These are phyloP conservation scores for Pica pica DNA, from an alignment of 2,113 vertebrate species.

Conservation along the genomic window DNA sequence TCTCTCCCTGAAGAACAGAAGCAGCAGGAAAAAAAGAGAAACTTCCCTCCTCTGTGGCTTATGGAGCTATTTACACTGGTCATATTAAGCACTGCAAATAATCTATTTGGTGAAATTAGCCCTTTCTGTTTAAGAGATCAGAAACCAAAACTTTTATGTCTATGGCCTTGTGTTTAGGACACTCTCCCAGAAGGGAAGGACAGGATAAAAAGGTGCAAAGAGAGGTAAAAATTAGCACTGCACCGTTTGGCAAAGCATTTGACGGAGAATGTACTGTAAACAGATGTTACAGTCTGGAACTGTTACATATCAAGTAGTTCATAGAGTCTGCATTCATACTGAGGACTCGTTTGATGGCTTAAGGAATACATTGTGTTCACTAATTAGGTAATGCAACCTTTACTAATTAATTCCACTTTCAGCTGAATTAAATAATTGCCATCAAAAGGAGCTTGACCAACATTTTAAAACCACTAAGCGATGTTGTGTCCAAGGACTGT, in stretches of 20 bases:
- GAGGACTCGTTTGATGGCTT: background rate
- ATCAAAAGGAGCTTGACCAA: background rate
- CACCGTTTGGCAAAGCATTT: background rate
- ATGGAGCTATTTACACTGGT: background rate
- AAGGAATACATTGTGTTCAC: background rate
- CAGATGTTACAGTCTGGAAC: background rate
- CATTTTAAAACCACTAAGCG: background rate
- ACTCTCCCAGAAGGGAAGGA: background rate
- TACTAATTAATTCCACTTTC: background rate
- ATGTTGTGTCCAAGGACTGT: background rate
- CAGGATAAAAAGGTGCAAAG: background rate
- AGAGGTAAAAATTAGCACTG: background rate
- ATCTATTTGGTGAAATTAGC: slow-evolving; percentile 13
- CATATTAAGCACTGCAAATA: background rate
- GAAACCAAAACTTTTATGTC: background rate
- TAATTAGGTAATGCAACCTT: background rate
- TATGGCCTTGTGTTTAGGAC: background rate
- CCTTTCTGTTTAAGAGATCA: background rate
- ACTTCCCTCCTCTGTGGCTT: background rate
- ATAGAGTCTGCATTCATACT: rapidly evolving
- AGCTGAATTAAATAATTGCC: background rate
- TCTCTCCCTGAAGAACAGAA: background rate
- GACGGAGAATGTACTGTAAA: background rate
- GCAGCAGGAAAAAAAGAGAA: background rate
- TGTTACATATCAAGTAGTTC: background rate